phyloP scores from a whole-genome alignment of 2,888 invertebrate species.

The Anoncus sp. region DNA sequence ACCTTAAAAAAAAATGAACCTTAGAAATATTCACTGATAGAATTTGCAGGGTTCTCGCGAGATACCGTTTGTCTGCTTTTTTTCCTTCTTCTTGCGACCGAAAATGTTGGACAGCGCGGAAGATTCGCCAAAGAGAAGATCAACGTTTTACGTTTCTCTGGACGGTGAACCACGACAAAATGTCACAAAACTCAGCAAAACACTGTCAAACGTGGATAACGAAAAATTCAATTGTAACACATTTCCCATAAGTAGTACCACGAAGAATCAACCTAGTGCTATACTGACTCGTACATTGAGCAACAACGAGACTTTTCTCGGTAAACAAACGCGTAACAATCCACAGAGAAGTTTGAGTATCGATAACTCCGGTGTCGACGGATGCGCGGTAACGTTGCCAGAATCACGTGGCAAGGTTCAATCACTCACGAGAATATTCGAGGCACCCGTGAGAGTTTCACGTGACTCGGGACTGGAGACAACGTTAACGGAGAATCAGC shows the following conservation, averaged over 20 bases:
- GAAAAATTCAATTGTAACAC: constrained; percentile 86
- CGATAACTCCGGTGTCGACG: constrained; percentile 46
- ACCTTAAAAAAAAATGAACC: background rate
- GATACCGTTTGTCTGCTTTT: background rate
- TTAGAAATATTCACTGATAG: background rate
- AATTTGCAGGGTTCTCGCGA: background rate
- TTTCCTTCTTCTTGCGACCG: background rate
- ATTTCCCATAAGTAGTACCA: constrained; percentile 83
- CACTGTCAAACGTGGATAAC: constrained; percentile 63
- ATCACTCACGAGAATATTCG: constrained; percentile 80
- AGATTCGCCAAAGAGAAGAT: constrained; percentile 84
- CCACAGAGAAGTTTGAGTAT: constrained; percentile 61
- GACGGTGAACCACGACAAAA: constrained; percentile 81
- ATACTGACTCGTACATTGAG: constrained; percentile 77
- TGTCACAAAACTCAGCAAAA: constrained; percentile 71
- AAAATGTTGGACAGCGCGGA: constrained; percentile 74
- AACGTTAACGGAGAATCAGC: constrained; percentile 8
- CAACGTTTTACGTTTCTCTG: constrained; percentile 91
- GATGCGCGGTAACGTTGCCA: constrained; percentile 58
- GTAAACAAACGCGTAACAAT: constrained; percentile 45
- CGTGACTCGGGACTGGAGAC: constrained; percentile 42
- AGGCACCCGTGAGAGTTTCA: constrained; percentile 69
- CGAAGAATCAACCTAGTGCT: constrained; percentile 72
- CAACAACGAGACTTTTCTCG: constrained; percentile 72
- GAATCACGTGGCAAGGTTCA: constrained; percentile 79